Evolutionary conservation across 1,140 invertebrate species (phyloP).

Genomic region (Berghia stephanieae): DNA sequence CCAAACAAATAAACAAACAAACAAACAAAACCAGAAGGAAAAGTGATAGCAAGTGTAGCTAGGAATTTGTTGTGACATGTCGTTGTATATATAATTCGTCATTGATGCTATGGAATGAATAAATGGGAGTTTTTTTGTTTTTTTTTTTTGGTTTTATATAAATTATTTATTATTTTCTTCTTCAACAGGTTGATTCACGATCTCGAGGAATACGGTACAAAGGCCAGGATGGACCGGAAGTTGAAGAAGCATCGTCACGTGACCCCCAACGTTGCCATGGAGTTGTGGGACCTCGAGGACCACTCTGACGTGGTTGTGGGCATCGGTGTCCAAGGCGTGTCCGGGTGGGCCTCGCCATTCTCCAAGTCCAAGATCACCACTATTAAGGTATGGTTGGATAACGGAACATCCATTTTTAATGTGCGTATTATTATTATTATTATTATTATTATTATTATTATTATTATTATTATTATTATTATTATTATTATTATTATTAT

Average conservation of each 20-base stretch:
- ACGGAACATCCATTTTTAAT: neutral
- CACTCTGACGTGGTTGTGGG: constrained; percentile 47
- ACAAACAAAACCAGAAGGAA: no score
- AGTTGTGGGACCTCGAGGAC: constrained; percentile 49
- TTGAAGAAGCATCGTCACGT: no score
- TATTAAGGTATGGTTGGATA: constrained; percentile 15
- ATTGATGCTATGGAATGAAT: no score
- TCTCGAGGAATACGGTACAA: constrained; percentile 50
- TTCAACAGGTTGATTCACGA: constrained; percentile 52
- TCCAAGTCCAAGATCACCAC: constrained; percentile 21
- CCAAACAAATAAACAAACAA: no score
- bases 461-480: no score
- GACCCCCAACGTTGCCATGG: constrained; percentile 54
- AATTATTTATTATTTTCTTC: constrained; percentile 18
- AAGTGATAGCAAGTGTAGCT: no score
- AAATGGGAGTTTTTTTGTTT: neutral
- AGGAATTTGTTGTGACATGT: no score
- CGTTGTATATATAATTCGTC: no score
- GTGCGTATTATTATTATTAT: neutral
- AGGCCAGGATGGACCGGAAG: constrained; percentile 47
- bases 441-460: no score
- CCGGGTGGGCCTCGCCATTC: constrained; percentile 27
- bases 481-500: no score
- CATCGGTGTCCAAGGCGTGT: constrained; percentile 35
- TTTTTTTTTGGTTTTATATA: neutral